A percentile compares a stretch with the other conserved stretches of the same genome.
These are phyloP conservation scores for Elephas maximus DNA, from an alignment of 2,113 vertebrate genomes.

Conservation along the genomic window DNA sequence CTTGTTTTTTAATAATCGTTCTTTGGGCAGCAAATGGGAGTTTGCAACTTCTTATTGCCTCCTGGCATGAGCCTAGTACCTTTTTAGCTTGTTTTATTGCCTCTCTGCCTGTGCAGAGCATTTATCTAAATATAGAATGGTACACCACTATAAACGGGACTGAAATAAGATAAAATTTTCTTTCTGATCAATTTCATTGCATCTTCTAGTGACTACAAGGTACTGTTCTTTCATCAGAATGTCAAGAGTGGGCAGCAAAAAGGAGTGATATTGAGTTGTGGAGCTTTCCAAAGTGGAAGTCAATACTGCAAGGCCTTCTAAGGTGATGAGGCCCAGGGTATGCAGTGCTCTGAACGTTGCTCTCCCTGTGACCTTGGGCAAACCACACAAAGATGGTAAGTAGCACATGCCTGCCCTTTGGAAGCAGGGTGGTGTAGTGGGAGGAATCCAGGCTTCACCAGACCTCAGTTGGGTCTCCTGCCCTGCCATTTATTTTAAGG, in stretches of 20 bases:
- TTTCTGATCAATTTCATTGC: constrained; percentile 60
- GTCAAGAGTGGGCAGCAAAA: background rate
- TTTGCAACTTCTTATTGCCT: constrained; percentile 18
- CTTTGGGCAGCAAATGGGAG: constrained; percentile 1
- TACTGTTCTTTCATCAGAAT: constrained; percentile 56
- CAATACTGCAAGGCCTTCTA: background rate
- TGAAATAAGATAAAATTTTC: constrained; percentile 12
- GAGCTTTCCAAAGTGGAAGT: constrained; percentile 21
- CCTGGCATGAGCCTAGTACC: constrained; percentile 10
- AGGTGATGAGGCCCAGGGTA: background rate
- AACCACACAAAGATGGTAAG: background rate
- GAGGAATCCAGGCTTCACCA: background rate
- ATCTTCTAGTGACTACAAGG: constrained; percentile 9
- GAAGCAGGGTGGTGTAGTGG: background rate
- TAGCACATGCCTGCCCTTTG: too few species aligned
- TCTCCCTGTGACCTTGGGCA: background rate
- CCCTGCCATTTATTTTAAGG: background rate
- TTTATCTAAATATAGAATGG: constrained; percentile 78
- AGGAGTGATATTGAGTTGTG: background rate
- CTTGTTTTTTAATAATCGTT: constrained; percentile 45
- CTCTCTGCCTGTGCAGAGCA: constrained; percentile 56
- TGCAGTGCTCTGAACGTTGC: background rate
- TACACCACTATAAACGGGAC: background rate
- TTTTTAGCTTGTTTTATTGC: constrained; percentile 59
- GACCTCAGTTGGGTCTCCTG: background rate